A percentile compares a stretch with the other conserved stretches of the same genome.
Conservation (phyloP, 2,888 invertebrate genomes). For the Halictus quadricinctus region DNA sequence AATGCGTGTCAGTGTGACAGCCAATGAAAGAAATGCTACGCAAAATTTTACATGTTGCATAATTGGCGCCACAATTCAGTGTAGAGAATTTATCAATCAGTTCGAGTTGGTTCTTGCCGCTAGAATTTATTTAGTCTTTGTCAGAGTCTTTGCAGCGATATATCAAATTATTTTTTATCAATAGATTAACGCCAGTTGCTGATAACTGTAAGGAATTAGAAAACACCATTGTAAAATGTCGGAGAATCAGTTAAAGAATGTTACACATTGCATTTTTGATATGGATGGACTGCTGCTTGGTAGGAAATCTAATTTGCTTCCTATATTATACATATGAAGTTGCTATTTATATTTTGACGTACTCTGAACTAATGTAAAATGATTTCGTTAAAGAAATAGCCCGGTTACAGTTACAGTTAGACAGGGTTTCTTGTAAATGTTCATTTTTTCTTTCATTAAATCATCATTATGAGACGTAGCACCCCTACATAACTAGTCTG, state of each 20-base stretch:
- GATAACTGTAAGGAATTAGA: neutral
- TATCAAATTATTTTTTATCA: neutral
- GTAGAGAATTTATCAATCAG: neutral
- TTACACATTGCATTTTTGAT: conserved; percentile 80
- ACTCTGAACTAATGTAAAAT: neutral
- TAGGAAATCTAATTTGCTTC: conserved; percentile 61
- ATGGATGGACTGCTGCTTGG: conserved; percentile 80
- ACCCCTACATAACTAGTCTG: neutral
- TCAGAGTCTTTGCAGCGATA: neutral
- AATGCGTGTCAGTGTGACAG: neutral
- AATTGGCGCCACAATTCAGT: conserved; percentile 29
- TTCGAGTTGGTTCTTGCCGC: neutral
- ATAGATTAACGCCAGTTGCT: neutral
- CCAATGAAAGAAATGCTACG: neutral
- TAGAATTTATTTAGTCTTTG: neutral
- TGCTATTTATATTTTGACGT: neutral
- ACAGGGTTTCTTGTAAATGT: conserved; percentile 8
- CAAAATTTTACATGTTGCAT: conserved; percentile 19
- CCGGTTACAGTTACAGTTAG: neutral
- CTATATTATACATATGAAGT: conserved; percentile 11
- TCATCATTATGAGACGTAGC: neutral
- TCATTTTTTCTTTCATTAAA: neutral
- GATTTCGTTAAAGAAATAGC: neutral
- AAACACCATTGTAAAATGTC: conserved; percentile 46
- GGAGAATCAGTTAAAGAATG: conserved; percentile 62